Conservation (phyloP, 2,888 invertebrate genomes). For the Ischnus inquisitorius region DNA sequence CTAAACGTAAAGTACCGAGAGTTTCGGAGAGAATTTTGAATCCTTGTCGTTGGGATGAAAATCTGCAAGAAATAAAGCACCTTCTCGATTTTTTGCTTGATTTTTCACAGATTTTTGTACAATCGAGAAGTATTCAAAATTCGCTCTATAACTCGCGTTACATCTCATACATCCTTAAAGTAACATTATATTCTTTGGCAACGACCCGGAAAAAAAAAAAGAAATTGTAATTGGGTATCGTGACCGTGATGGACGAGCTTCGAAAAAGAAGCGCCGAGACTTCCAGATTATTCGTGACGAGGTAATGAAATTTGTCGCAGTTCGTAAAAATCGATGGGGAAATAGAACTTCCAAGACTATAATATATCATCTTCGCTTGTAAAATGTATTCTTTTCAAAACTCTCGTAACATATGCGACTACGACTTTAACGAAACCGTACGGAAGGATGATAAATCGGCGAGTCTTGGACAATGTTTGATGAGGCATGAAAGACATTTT, state of each 20-base stretch:
- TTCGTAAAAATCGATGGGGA: background rate
- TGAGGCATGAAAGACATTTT: constrained; percentile 6
- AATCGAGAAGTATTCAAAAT: no score
- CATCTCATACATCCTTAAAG: no score
- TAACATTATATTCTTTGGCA: background rate
- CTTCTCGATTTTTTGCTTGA: no score
- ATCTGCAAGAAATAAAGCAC: no score
- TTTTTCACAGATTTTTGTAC: no score
- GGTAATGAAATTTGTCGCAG: background rate
- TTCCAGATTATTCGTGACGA: background rate
- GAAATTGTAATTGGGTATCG: background rate
- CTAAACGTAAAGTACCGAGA: no score
- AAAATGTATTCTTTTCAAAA: background rate
- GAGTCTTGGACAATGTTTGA: background rate
- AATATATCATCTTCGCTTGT: background rate
- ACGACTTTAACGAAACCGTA: constrained; percentile 4
- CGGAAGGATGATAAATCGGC: background rate
- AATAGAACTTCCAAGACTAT: background rate
- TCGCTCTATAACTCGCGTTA: no score
- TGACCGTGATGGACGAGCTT: background rate
- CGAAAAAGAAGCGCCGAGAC: background rate
- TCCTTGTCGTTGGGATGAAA: background rate
- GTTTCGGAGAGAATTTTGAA: no score
- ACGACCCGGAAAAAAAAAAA: constrained; percentile 1
- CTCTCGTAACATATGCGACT: background rate